A percentile compares a stretch with the other conserved stretches of the same genome.
Evolutionary conservation across 1,140 invertebrate genomes (phyloP).

Genomic region (Nephila pilipes): DNA sequence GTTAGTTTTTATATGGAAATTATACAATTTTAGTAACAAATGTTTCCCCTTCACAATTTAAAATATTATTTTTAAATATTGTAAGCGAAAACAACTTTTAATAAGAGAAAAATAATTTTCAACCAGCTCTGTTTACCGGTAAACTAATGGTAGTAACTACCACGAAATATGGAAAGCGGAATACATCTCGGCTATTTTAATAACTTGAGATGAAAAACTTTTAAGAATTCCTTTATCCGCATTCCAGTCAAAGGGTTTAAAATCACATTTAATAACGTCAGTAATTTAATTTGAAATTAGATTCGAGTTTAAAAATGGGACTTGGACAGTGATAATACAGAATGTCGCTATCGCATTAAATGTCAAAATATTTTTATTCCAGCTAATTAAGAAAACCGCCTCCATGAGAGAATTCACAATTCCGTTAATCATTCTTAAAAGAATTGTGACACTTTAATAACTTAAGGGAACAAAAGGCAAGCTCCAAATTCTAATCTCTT

Average conservation of each 20-base stretch:
- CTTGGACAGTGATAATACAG: background rate
- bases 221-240: background rate
- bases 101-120: too few species aligned
- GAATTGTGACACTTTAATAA: conserved; percentile 43
- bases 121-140: too few species aligned
- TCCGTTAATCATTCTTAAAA: conserved; percentile 51
- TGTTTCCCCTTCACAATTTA: too few species aligned
- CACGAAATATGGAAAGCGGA: background rate
- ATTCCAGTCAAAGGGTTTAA: background rate
- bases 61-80: too few species aligned
- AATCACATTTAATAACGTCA: background rate
- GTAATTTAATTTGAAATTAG: background rate
- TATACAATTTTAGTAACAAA: too few species aligned
- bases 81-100: too few species aligned
- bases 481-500: conserved; percentile 1
- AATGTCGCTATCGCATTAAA: background rate
- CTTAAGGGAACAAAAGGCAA: conserved; percentile 2
- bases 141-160: background rate
- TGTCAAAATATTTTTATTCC: conserved; percentile 8
- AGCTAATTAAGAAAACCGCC: background rate
- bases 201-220: background rate
- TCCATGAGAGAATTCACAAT: background rate
- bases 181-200: background rate
- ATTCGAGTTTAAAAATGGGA: background rate
- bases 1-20: too few species aligned